These are phyloP conservation scores for Sinella curviseta DNA, from an alignment of 1,140 invertebrate genomes.

Conservation along the genomic window DNA sequence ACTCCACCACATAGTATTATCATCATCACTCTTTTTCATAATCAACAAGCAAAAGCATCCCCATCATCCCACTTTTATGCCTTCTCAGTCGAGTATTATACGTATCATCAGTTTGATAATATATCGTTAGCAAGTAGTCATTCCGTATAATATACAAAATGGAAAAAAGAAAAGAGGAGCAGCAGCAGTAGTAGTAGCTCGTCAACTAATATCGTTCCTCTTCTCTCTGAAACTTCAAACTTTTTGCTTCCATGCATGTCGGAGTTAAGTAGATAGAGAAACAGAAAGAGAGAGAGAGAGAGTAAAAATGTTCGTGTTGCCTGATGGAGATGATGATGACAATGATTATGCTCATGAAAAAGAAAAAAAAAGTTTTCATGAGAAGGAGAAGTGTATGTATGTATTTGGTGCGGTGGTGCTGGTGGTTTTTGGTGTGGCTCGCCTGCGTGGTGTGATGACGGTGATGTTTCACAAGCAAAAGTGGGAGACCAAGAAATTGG, in stretches of 20 bases:
- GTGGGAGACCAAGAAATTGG: background rate
- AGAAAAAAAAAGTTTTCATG: background rate
- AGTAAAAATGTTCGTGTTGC: slow-evolving; percentile 14
- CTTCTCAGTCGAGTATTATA: background rate
- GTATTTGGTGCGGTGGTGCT: no score
- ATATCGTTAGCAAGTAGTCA: background rate
- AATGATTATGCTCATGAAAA: background rate
- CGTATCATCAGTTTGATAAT: background rate
- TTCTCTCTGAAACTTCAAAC: background rate
- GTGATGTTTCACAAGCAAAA: background rate
- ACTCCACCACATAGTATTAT: background rate
- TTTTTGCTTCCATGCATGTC: background rate
- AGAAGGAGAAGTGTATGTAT: background rate
- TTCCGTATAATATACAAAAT: no score
- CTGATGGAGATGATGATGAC: background rate
- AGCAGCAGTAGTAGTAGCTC: background rate
- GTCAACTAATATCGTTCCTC: background rate
- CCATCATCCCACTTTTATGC: no score
- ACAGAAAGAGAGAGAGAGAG: background rate
- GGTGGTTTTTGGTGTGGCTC: background rate
- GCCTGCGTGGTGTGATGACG: no score
- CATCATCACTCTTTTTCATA: background rate
- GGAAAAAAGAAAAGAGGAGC: background rate
- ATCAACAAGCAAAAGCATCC: background rate
- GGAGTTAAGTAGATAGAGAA: background rate